Base-by-base conservation (phyloP, 2,797 vertebrate genomes). In the Girardinus metallicus region DNA sequence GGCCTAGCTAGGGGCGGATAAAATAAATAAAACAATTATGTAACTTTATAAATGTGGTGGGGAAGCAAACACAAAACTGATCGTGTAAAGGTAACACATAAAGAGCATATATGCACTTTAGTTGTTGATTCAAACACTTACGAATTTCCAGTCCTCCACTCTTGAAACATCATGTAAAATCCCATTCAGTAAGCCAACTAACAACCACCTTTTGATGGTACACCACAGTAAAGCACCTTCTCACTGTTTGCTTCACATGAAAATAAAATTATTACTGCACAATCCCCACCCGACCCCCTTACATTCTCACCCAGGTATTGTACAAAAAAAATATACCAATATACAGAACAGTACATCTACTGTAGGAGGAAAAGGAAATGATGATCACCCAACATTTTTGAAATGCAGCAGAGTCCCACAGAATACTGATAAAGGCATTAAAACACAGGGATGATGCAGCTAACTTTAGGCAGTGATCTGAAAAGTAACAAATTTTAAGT, bases 141-240 rank as follows among this genome's bases (percentile, higher is more conserved):
- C 43, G 23, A 75, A 62, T 18, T 64, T 43, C 66, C 41, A 23
- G 29, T 76, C 26, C 12, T 85, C 34, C n/a, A 53, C 57, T 80
- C 79, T 78, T 86, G 81, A n/a, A 64, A 18, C 53, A 57, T 70
- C 74, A 78, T 80, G 76, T 84, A 84, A 86, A 84, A 91, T 85
- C 90, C 92, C 82, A 44, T 89, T 85, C 87, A 92, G 21, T 83
- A 80, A 86, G 88, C 85, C 86, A 85, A 89, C 92, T 87, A 87
- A 91, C 86, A 91, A 91, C 60, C 80, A 88, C 80, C 92, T 86
- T 71, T 71, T 88, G 89, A 96, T 88, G 90, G 86, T 93, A 96
- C 93, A 94, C 96, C 95, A 96, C 95, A 96, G 93, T 94, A 96
- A 95, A 93, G 91, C 90, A 95, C 92, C 95, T 94, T 95, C 91